These are phyloP conservation scores for Bufo bufo DNA, from an alignment of 2,113 vertebrate genomes.

Conservation along the genomic window DNA sequence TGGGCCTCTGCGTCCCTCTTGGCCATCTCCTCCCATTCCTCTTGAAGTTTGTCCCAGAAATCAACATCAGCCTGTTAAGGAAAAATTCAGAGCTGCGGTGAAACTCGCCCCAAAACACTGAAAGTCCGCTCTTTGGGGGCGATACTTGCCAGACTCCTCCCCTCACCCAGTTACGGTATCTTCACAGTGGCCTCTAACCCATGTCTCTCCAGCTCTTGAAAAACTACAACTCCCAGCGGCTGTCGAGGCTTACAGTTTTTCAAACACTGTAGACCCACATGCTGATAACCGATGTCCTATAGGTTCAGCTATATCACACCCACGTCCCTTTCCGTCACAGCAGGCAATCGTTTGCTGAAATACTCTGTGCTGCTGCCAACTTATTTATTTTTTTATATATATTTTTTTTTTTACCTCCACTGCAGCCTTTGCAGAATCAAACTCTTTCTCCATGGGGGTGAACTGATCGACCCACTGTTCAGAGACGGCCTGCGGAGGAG, in stretches of 20 bases:
- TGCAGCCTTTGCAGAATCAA: slow-evolving; percentile 93
- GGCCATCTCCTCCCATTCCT: slow-evolving; percentile 98
- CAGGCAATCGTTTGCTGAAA: not conserved
- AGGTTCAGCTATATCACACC: not conserved
- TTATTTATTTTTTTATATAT: not conserved
- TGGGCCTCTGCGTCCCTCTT: slow-evolving; percentile 95
- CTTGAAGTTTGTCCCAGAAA: slow-evolving; percentile 99
- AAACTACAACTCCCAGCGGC: no score
- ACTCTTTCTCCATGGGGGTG: slow-evolving; percentile 82
- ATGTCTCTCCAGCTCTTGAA: no score
- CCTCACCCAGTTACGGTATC: no score
- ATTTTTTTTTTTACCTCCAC: slow-evolving; percentile 85
- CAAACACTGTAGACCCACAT: not conserved
- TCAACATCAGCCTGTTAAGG: slow-evolving; percentile 90
- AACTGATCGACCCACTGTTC: slow-evolving; percentile 98
- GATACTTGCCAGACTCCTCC: no score
- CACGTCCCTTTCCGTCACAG: not conserved
- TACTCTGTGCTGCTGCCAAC: not conserved
- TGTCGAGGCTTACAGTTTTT: not conserved
- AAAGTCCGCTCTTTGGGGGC: no score
- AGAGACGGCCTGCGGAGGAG: slow-evolving; percentile 74
- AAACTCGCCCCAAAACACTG: not conserved
- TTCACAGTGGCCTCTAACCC: no score
- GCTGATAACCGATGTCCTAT: no score
- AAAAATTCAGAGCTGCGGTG: not conserved